Evolutionary conservation across 53 echinoderm and acorn worm genomes (phyloP), one percentile per base, ranked within the genome.

Genomic region (Echinarachnius parma): DNA sequence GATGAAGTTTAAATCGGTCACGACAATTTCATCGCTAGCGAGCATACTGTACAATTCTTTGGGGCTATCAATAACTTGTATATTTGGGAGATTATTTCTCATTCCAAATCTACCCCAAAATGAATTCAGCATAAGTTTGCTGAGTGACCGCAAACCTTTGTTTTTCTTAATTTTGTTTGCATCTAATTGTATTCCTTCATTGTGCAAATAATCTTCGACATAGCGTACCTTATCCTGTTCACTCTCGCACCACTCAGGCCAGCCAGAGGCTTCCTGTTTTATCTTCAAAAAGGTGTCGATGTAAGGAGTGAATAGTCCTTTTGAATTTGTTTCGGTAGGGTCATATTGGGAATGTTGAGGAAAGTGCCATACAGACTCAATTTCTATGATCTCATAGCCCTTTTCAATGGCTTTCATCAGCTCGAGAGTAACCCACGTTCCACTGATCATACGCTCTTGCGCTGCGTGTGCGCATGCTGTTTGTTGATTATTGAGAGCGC

Each of bases 351-450:
- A 24, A 27, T 34, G 58, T 4, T 59, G 14, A 16, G 78, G 58
- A 66, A 88, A 89, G 21, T 89, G 89, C 84, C 84, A 84, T 0
- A 84, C 84, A 21, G 52, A 23, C 26, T 81, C 53, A 23, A 81
- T 60, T 4, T 50, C 58, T 5, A 28, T 1, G 0, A 81, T 28
- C 28, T 1, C 67, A 44, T 84, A 86, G 3, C 77, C 84, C 48
- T 66, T 31, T 15, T 84, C 64, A 19, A 80, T 16, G 3, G 81
- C 84, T 18, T 84, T 78, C 34, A 77, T 31, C 21, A 89, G 46
- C 31, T 84, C 84, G 4, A 81, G 39, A 15, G 81, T 62, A 8
- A 78, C 78, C 77, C 75, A 84, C 23, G 84, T 89, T 22, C 81
- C 70, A 9, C 44, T 39, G 15, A 80, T 21, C 36, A 44, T 5